These are phyloP conservation scores for Geophilus truncorum DNA, from an alignment of 2,888 invertebrate species.

Conservation along the genomic window DNA sequence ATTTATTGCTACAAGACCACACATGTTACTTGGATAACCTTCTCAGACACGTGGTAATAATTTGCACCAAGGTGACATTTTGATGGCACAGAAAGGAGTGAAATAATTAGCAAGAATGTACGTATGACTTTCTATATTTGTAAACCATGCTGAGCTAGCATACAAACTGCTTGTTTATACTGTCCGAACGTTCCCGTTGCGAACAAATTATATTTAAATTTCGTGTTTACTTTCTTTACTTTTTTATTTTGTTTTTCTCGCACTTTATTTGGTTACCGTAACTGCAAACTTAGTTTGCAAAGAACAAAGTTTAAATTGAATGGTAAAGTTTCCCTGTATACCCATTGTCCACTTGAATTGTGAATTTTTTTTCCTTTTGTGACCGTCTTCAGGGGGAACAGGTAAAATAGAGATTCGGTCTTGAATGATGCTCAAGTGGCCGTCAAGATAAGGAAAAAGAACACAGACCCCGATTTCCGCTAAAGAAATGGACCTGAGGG, in stretches of 20 bases:
- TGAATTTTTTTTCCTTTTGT: constrained; percentile 13
- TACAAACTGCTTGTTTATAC: constrained; percentile 14
- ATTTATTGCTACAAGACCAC: constrained; percentile 21
- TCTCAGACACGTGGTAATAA: constrained; percentile 19
- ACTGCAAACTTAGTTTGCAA: constrained; percentile 8
- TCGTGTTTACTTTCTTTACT: too few relatives aligned
- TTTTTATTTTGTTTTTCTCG: too few relatives aligned
- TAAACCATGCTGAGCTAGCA: neutral
- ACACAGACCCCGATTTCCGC: constrained; percentile 12
- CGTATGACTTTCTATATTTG: neutral
- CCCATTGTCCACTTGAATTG: constrained; percentile 22
- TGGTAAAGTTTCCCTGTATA: constrained; percentile 21
- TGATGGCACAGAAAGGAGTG: constrained; percentile 2
- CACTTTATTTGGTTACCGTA: neutral
- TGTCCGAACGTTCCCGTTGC: neutral
- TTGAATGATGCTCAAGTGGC: constrained; percentile 23
- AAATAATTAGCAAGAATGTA: constrained; percentile 24
- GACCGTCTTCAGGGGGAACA: constrained; percentile 23
- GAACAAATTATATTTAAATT: neutral
- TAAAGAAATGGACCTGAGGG: constrained; percentile 25
- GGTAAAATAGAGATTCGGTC: constrained; percentile 22
- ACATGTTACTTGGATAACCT: constrained; percentile 24
- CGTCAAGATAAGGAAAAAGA: constrained; percentile 27
- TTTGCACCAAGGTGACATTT: constrained; percentile 1
- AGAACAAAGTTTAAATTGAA: constrained; percentile 27